Base-by-base conservation (phyloP, 1,140 invertebrate genomes). In the Ridgeia piscesae region DNA sequence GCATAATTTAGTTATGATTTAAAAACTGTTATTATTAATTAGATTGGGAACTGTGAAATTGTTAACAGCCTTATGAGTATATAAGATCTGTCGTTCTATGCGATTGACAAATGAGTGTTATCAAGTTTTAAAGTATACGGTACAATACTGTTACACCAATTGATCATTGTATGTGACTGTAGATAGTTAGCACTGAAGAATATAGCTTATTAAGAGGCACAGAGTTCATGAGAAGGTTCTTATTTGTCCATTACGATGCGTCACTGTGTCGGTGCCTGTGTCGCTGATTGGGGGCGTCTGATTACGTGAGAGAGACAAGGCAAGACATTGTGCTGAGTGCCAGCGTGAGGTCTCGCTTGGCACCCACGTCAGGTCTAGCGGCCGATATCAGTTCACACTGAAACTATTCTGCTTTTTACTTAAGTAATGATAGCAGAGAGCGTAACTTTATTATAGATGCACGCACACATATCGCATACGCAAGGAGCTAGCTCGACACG, bases 391-490 rank as follows among this genome's bases (percentile, higher is more conserved):
- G 11, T 77, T 77, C 58, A 77, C 58, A 77, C 58, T 77, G 58
- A 77, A 77, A 77, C 58, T 77, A 77, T 77, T 77, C 58, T 77
- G 58, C 58, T 77, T 77, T 77, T 77, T 77, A 77, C 58, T 77
- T 77, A 77, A 77, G 58, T 77, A 77, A 77, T 77, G 58, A 77
- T 77, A 77, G 58, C 58, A 77, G 58, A 77, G 58, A 77, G 58
- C 58, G 58, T 77, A 77, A 77, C 58, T 77, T 77, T 77, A 77
- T 77, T 77, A 77, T 77, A 77, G 58, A 77, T 2, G 58, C 58
- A 21, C 58, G 27, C 58, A 77, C 58, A 77, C 58, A 77, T 77
- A 77, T 77, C 58, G 58, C 58, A 77, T 77, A 77, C 58, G 58
- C 58, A 77, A 77, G 58, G 27, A 77, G 58, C 58, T 21, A 21